Conservation (phyloP, 2,888 invertebrate species). For the Andrena chrysosceles region DNA sequence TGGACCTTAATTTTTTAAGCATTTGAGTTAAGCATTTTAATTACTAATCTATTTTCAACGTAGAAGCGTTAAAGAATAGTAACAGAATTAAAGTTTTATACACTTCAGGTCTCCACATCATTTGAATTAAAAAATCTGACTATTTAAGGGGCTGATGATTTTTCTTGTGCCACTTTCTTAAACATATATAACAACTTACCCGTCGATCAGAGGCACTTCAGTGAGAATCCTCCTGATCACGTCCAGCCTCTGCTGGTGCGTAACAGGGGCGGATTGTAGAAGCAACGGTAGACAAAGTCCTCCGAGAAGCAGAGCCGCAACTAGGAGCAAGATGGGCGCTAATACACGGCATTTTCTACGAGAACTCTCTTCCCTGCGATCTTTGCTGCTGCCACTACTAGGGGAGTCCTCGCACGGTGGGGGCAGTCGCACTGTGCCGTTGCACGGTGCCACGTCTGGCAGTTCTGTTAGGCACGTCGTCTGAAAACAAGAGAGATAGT, state of each 20-base stretch:
- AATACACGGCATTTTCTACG: slow-evolving; percentile 82
- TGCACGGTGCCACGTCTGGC: slow-evolving; percentile 85
- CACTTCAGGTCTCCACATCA: too few relatives aligned
- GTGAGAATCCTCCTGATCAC: slow-evolving; percentile 89
- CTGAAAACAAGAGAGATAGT: slow-evolving; percentile 71
- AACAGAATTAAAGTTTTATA: too few relatives aligned
- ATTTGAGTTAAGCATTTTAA: too few relatives aligned
- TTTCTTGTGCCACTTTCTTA: neutral
- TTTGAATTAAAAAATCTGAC: too few relatives aligned
- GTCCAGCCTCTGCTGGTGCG: slow-evolving; percentile 88
- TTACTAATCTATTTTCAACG: too few relatives aligned
- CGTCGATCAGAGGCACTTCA: slow-evolving; percentile 91
- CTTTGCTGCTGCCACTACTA: slow-evolving; percentile 84
- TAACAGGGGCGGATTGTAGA: slow-evolving; percentile 83
- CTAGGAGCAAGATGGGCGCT: slow-evolving; percentile 81
- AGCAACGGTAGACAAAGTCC: slow-evolving; percentile 84
- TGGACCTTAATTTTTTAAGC: too few relatives aligned
- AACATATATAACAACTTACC: slow-evolving; percentile 86
- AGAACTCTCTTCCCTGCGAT: slow-evolving; percentile 79
- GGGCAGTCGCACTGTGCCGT: slow-evolving; percentile 82
- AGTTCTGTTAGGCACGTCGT: slow-evolving; percentile 86
- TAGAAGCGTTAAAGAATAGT: too few relatives aligned
- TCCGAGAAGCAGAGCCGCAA: slow-evolving; percentile 81
- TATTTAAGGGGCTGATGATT: too few relatives aligned
- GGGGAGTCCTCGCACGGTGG: slow-evolving; percentile 84